These are phyloP conservation scores for Perca flavescens DNA, from an alignment of 2,113 vertebrate species.

Conservation along the genomic window DNA sequence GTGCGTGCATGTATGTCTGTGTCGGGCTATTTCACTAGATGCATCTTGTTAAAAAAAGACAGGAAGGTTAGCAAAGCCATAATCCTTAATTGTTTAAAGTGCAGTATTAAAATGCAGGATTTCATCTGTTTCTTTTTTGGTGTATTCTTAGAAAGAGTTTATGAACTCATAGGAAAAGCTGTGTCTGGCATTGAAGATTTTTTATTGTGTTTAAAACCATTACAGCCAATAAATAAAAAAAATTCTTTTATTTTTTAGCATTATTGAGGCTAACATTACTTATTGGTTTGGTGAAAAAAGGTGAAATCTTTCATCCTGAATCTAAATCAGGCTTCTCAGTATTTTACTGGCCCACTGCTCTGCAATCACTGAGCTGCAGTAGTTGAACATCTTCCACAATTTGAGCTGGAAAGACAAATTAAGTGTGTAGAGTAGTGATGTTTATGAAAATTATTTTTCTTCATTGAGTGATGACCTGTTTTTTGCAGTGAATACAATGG, in stretches of 20 bases:
- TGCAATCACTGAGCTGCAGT: background rate
- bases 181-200: background rate
- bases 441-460: background rate
- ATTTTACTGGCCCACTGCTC: background rate
- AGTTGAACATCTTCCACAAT: background rate
- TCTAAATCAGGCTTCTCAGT: background rate
- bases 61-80: constrained; percentile 25
- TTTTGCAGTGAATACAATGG: background rate
- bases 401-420: background rate
- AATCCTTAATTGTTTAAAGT: constrained; percentile 70
- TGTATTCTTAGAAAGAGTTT: constrained; percentile 17
- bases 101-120: constrained; percentile 32
- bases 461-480: background rate
- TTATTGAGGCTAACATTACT: constrained; percentile 14
- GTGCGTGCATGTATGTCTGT: background rate
- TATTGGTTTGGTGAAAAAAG: constrained; percentile 1
- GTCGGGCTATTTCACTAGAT: constrained; percentile 28
- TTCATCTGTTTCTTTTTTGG: constrained; percentile 2
- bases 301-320: constrained; percentile 1
- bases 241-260: background rate
- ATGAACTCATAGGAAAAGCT: constrained; percentile 12
- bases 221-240: constrained; percentile 2
- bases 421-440: background rate
- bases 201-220: constrained; percentile 2
- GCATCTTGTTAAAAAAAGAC: constrained; percentile 28